Evolutionary conservation across 2,113 vertebrate species (phyloP), one percentile per base, ranked within the genome.

Genomic region (Todiramphus chloris): DNA sequence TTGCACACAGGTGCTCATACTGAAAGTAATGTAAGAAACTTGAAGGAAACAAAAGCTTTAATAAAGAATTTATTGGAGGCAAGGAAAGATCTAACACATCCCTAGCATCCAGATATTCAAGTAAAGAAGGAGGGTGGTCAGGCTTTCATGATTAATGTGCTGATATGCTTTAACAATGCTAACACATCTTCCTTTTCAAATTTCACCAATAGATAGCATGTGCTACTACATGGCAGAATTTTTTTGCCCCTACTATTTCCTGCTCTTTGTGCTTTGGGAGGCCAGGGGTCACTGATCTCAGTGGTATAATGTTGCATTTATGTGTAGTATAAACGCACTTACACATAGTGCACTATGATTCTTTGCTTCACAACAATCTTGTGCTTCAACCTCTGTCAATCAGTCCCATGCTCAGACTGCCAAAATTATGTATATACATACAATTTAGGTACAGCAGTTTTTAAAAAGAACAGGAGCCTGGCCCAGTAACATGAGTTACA

Each of bases 351-450:
- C 41, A 16, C 25, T 60, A 3, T 16, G 19, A 28, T 63, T 72
- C 60, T 85, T 70, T 87, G 62, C 58, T 76, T 91, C 62, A 43
- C 10, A 30, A n/a, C 48, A 64, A 0, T 89, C 48, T 87, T 87
- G 39, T 72, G 7, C 31, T 89, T 87, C 46, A 44, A n/a, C 44
- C 39, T 87, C 35, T 72, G 28, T 15, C 51, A 75, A 9, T 50
- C 74, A 53, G 16, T 94, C 15, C 24, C 35, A 30, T 79, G 59
- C 28, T 44, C 12, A 43, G 30, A 51, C 77, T 55, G 69, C 51
- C 46, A 63, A 81, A 91, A 78, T 72, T 2, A 60, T 31, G 20
- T 27, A n/a, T 0, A 0, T 67, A 31, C 0, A 0, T 67, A n/a
- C 28, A 58, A 11, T 67, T 77, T 66, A 80, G 63, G 50, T 46